Evolutionary conservation across 1,140 invertebrate genomes (phyloP), one percentile per base, ranked within the genome.

Genomic region (Apocrypta bakeri): DNA sequence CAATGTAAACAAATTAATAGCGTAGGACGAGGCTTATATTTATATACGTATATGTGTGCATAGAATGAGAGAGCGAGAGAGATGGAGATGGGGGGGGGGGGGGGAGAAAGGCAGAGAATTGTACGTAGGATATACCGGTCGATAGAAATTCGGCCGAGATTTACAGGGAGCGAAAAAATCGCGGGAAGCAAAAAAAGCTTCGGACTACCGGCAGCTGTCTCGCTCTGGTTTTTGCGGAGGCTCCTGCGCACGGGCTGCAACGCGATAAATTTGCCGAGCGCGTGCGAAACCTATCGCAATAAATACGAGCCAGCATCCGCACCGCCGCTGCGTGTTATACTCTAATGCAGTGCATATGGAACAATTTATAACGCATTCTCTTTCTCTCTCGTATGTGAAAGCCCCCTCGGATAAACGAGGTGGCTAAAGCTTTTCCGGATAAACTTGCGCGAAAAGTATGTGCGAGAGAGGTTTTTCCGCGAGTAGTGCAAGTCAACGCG

Each of bases 271-370:
- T 91, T 88, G 73, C 83, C 80, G 81, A 83, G 86, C 89, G 33
- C 42, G 48, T 37, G 31, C 69, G 88, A 90, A 91, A 90, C 88
- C 89, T 90, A 91, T 91, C 89, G 90, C 90, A 90, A 91, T 92
- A 92, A 92, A 92, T 92, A 90, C 86, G 86, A 33, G 56, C 17
- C 17, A 8, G 40, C 64, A 31, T 78, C 48, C 68, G 48, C 66
- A 25, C 42, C 85, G 85, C 80, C 83, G 81, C 68, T 17, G 6
- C 73, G 81, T 83, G 86, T 87, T 91, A 87, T 88, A 88, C 88
- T 88, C 87, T 91, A 90, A 91, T 92, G 89, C 89, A 89, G 85
- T 90, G 87, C 88, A 90, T 90, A 92, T 91, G 89, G 88, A 91
- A 88, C 90, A 92, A 92, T 91, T 91, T 92, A 90, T 89, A 88